Base-by-base conservation (phyloP, 2,888 invertebrate species). In the Aphodius sticticus region DNA sequence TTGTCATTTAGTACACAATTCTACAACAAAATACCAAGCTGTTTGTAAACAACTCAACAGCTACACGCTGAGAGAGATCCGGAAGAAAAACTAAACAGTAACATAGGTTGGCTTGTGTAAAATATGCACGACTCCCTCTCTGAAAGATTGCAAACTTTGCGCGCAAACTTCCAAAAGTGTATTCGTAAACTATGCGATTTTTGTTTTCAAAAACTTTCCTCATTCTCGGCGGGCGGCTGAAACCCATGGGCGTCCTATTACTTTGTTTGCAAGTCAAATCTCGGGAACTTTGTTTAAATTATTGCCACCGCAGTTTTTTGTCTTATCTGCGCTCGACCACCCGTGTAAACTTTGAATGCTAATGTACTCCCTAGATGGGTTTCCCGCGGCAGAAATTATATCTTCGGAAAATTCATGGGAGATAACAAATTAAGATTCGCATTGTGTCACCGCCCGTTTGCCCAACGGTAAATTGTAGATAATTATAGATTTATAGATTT, bases 251-350 rank as follows among this genome's bases (percentile, higher is more conserved):
- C 7, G 35, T 35, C 35, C 37, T 74, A 74, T n/a, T n/a, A 74
- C 74, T 74, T 74, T 74, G 74, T 74, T 74, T 74, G 74, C 74
- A 35, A 36, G 35, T n/a, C 9, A 74, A 74, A 74, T 74, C 74
- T 36, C 53, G 35, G 16, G n/a, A 35, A 74, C 36, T 74, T 74
- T 74, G 26, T 36, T n/a, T 36, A 36, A 36, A 74, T 53, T 53
- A 53, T 53, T 53, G 53, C 53, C 53, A 53, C 53, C 53, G 53
- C 53, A 53, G 53, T 53, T 53, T 53, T 53, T 53, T 53, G 7
- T 12, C 53, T 53, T 53, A 53, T 53, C 53, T 53, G 7, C 53
- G 53, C 12, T 12, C 53, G 53, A 1, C 53, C 53, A 53, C 53
- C 53, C 7, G 53, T 53, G 53, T 53, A 53, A 53, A 53, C 53